Evolutionary conservation across 2,113 vertebrate genomes (phyloP).

Genomic region (Entosphenus tridentatus): DNA sequence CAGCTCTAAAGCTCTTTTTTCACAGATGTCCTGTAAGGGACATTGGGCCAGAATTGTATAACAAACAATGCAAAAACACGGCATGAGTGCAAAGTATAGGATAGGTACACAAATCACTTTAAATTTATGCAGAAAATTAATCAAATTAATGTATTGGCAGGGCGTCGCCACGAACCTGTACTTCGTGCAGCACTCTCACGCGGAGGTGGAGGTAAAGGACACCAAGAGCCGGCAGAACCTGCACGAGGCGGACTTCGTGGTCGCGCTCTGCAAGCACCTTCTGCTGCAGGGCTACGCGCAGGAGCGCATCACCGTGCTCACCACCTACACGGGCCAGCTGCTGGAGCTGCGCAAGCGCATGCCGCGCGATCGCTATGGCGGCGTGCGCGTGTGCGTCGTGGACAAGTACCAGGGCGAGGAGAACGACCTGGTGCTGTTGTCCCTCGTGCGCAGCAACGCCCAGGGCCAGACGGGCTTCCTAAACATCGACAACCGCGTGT

Average conservation of each 20-base stretch:
- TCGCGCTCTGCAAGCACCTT: conserved; percentile 52
- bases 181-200: conserved; percentile 49
- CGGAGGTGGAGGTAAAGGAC: conserved; percentile 47
- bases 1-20: too few relatives aligned
- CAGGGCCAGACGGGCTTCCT: conserved; percentile 49
- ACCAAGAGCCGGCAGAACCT: conserved; percentile 59
- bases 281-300: conserved; percentile 52
- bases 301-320: conserved; percentile 74
- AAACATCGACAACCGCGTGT: conserved; percentile 58
- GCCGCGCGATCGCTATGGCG: conserved; percentile 35
- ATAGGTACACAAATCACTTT: neutral
- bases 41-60: too few relatives aligned
- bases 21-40: too few relatives aligned
- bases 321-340: conserved; percentile 68
- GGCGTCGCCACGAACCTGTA: conserved; percentile 48
- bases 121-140: neutral
- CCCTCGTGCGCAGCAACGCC: conserved; percentile 61
- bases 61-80: too few relatives aligned
- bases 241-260: conserved; percentile 57
- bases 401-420: conserved; percentile 95
- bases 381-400: conserved; percentile 66
- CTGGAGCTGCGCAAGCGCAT: conserved; percentile 48
- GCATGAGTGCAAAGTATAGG: too few relatives aligned
- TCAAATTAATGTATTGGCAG: conserved; percentile 17
- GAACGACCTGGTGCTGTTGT: conserved; percentile 72